Conservation (phyloP, 2,113 vertebrate species). For the Pimephales promelas region DNA sequence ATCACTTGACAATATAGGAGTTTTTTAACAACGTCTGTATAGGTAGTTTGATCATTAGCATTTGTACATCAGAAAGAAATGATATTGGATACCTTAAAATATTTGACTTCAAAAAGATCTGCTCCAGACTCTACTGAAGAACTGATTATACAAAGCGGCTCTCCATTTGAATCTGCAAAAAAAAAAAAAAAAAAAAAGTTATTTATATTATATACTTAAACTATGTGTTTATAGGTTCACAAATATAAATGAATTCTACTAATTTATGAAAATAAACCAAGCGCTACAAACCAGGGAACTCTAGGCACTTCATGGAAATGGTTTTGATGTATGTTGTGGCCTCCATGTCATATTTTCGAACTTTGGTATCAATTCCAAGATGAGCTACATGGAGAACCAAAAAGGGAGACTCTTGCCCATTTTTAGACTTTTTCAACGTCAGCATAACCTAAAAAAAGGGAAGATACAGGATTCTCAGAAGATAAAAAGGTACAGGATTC, state of each 20-base stretch:
- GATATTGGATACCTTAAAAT: conserved; percentile 86
- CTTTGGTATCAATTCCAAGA: conserved; percentile 83
- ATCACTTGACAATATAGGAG: neutral
- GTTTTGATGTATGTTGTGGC: conserved; percentile 85
- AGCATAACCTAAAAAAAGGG: conserved; percentile 77
- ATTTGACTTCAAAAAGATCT: conserved; percentile 91
- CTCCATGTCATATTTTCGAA: conserved; percentile 80
- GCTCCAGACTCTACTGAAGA: conserved; percentile 81
- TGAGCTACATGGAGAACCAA: conserved; percentile 82
- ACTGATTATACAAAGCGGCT: conserved; percentile 83
- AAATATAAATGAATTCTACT: too few species aligned
- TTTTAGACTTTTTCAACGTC: conserved; percentile 80
- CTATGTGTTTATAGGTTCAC: too few species aligned
- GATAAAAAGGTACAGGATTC: neutral
- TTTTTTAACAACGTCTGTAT: neutral
- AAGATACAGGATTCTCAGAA: neutral
- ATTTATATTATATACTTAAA: neutral
- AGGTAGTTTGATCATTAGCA: neutral
- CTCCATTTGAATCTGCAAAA: conserved; percentile 77
- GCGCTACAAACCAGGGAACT: conserved; percentile 79
- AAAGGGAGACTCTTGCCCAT: conserved; percentile 74
- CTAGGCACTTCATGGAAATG: conserved; percentile 82
- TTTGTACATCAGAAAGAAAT: neutral
- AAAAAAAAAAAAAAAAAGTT: neutral
- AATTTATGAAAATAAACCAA: neutral